Conservation (phyloP, 2,797 vertebrate genomes). For the Hirundo rustica region DNA sequence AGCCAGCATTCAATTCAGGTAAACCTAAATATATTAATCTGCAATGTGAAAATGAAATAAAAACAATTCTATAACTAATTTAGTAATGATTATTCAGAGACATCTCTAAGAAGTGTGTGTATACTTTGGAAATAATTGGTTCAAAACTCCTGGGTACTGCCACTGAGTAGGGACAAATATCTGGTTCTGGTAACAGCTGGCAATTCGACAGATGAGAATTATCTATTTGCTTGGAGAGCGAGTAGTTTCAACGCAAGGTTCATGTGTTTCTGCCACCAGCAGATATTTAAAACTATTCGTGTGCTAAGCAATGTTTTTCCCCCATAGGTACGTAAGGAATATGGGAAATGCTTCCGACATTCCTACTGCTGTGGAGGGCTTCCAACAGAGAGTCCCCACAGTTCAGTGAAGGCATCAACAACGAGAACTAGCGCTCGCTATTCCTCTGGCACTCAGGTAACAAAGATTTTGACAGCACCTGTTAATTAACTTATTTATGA, state of each 20-base stretch:
- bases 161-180: not conserved
- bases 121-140: not conserved
- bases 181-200: not conserved
- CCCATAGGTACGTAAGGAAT: constrained; percentile 94
- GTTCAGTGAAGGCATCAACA: constrained; percentile 93
- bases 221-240: not conserved
- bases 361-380: constrained; percentile 93
- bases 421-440: constrained; percentile 95
- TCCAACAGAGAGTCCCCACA: constrained; percentile 93
- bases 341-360: constrained; percentile 97
- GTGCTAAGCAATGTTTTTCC: not conserved
- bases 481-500: constrained; percentile 73
- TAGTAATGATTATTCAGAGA: not conserved
- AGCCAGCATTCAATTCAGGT: not conserved
- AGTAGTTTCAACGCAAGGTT: not conserved
- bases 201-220: not conserved
- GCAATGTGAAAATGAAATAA: not conserved
- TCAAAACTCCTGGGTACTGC: not conserved
- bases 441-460: constrained; percentile 98
- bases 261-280: not conserved
- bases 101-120: not conserved
- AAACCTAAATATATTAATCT: not conserved
- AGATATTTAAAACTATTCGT: not conserved
- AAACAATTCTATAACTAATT: not conserved
- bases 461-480: constrained; percentile 65